phyloP scores from a whole-genome alignment of 2,113 vertebrate genomes.

The Dunckerocampus dactyliophorus region DNA sequence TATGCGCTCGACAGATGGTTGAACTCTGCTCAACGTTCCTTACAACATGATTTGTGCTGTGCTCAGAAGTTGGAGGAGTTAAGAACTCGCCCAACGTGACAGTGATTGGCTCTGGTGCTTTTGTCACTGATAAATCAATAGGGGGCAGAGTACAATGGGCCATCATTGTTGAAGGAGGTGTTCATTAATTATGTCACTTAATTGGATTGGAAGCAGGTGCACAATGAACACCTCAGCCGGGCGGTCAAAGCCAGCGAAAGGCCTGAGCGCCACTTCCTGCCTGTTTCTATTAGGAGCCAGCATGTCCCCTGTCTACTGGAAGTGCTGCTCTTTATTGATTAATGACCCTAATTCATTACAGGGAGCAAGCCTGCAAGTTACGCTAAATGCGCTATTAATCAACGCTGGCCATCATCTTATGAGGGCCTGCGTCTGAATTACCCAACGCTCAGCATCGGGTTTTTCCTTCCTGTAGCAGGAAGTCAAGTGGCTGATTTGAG shows the following conservation, averaged over 20 bases:
- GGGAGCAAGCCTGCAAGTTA: slow-evolving; percentile 92
- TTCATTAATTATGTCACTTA: slow-evolving; percentile 98
- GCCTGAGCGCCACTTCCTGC: slow-evolving; percentile 76
- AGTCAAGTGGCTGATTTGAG: slow-evolving; percentile 76
- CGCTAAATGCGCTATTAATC: slow-evolving; percentile 99
- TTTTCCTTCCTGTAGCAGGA: slow-evolving; percentile 57
- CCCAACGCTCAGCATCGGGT: slow-evolving; percentile 42
- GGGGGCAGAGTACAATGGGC: slow-evolving; percentile 82
- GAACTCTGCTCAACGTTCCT: too few relatives aligned
- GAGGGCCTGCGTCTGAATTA: slow-evolving; percentile 82
- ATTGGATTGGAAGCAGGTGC: slow-evolving; percentile 93
- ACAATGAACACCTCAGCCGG: slow-evolving; percentile 86
- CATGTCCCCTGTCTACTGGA: slow-evolving; percentile 94
- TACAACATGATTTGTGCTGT: too few relatives aligned
- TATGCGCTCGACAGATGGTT: too few relatives aligned
- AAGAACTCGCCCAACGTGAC: too few relatives aligned
- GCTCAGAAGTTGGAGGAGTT: too few relatives aligned
- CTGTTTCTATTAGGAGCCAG: slow-evolving; percentile 98
- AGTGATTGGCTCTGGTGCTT: too few relatives aligned
- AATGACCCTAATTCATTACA: slow-evolving; percentile 99
- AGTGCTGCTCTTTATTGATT: slow-evolving; percentile 99
- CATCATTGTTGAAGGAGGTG: slow-evolving; percentile 83
- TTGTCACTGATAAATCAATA: too few relatives aligned
- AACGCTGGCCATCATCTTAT: slow-evolving; percentile 97
- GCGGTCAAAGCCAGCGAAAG: slow-evolving; percentile 90